These are phyloP conservation scores for Diarsia dahlii DNA, from an alignment of 2,888 invertebrate genomes.

Conservation along the genomic window DNA sequence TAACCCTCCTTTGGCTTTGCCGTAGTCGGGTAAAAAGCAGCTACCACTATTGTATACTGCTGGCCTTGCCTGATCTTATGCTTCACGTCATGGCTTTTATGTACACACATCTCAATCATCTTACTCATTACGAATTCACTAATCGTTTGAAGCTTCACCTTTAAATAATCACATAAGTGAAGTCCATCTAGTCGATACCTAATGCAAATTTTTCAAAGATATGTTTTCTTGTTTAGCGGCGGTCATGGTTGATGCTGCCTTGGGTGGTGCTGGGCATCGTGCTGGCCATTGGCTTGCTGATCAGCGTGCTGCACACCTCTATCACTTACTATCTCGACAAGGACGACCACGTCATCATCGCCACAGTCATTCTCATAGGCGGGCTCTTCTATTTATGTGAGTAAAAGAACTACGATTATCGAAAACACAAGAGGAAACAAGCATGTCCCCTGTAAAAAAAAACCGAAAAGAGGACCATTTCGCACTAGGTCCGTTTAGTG, in stretches of 20 bases:
- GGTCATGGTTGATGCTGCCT: constrained; percentile 95
- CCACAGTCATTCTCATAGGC: constrained; percentile 83
- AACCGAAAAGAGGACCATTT: neutral
- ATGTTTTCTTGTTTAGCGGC: constrained; percentile 90
- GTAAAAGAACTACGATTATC: constrained; percentile 55
- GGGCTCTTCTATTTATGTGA: constrained; percentile 87
- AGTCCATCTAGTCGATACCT: neutral
- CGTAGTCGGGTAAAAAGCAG: too few relatives aligned
- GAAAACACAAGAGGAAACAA: neutral
- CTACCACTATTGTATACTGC: neutral
- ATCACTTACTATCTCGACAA: constrained; percentile 93
- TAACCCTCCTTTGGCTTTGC: too few relatives aligned
- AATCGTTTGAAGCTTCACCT: neutral
- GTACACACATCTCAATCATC: neutral
- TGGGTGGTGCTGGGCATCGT: constrained; percentile 96
- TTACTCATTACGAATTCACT: constrained; percentile 5
- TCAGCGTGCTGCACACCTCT: constrained; percentile 95
- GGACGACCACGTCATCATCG: constrained; percentile 78
- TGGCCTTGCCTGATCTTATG: neutral
- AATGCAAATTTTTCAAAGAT: neutral
- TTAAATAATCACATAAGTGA: neutral
- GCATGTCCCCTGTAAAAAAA: neutral
- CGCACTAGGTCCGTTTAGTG: neutral
- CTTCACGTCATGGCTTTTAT: neutral
- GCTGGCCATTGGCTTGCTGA: constrained; percentile 94